Evolutionary conservation across 2,888 invertebrate species (phyloP).

Genomic region (Acheta domesticus): DNA sequence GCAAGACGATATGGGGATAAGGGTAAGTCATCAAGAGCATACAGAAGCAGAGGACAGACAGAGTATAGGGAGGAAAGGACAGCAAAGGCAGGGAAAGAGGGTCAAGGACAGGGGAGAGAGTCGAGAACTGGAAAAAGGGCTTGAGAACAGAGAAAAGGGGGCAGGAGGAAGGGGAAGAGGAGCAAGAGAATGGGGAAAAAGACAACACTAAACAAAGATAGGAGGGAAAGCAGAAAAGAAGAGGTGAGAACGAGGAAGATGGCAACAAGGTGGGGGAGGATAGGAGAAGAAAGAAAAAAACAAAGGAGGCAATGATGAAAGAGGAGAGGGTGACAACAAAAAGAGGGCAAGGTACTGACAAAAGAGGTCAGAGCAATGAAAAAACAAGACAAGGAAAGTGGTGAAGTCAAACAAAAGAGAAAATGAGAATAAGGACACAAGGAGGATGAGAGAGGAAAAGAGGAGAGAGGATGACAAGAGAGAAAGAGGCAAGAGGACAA

Average conservation of each 20-base stretch:
- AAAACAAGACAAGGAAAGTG: background rate
- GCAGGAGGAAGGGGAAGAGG: background rate
- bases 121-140: too few species aligned
- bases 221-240: background rate
- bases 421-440: background rate
- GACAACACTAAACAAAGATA: background rate
- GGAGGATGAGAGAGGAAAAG: background rate
- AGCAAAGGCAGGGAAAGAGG: too few species aligned
- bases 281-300: background rate
- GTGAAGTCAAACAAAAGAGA: background rate
- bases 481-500: background rate
- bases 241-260: background rate
- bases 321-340: background rate
- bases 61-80: background rate
- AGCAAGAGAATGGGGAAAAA: background rate
- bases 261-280: background rate
- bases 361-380: background rate
- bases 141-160: too few species aligned
- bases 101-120: too few species aligned
- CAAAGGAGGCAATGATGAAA: background rate
- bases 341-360: background rate
- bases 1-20: too few species aligned
- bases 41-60: background rate
- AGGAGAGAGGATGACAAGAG: background rate
- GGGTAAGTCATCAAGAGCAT: too few species aligned